Evolutionary conservation across 1,140 invertebrate species (phyloP).

Genomic region (Teleopsis dalmanni): DNA sequence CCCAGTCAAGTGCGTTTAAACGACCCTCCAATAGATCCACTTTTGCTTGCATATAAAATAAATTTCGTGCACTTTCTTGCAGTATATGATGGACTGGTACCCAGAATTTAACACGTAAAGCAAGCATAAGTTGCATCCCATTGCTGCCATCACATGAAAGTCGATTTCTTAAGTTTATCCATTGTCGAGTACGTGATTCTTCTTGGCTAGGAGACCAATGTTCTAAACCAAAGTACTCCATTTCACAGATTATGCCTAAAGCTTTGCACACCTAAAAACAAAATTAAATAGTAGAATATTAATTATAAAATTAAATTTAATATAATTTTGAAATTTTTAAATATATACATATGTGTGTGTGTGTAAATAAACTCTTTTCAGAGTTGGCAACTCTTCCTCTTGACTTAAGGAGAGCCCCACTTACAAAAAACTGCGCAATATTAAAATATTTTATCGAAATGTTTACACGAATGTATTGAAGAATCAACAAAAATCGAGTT

Average conservation of each 20-base stretch:
- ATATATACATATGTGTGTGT: too few species aligned
- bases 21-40: conserved; percentile 64
- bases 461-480: not conserved
- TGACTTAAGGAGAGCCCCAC: too few species aligned
- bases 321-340: too few species aligned
- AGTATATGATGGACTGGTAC: conserved; percentile 78
- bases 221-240: conserved; percentile 76
- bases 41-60: conserved; percentile 75
- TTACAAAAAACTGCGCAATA: too few species aligned
- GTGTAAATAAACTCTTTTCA: too few species aligned
- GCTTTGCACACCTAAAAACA: conserved; percentile 69
- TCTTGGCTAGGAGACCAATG: conserved; percentile 41
- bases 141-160: conserved; percentile 54
- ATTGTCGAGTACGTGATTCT: conserved; percentile 48
- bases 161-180: conserved; percentile 78
- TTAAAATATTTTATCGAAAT: too few species aligned
- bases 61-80: conserved; percentile 73
- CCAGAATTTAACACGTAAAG: conserved; percentile 76
- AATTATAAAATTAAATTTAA: too few species aligned
- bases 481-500: not conserved
- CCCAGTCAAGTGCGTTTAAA: conserved; percentile 59
- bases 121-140: conserved; percentile 50
- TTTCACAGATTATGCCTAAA: conserved; percentile 73
- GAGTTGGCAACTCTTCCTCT: too few species aligned
- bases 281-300: too few species aligned